phyloP scores from a whole-genome alignment of 2,113 vertebrate species.

The Phyllostomus discolor region DNA sequence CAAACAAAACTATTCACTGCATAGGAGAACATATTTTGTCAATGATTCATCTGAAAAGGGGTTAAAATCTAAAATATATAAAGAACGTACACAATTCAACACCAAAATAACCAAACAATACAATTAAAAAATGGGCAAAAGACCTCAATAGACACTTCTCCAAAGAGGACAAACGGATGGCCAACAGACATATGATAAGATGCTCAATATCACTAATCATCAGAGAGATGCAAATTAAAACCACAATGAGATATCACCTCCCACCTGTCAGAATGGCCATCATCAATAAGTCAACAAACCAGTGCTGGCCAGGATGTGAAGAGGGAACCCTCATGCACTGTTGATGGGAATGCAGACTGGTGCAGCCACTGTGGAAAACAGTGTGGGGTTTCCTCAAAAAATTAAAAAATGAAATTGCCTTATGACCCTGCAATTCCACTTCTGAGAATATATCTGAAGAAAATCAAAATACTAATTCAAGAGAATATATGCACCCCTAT shows the following conservation, averaged over 20 bases:
- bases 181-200: not conserved
- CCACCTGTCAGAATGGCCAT: not conserved
- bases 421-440: not conserved
- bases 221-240: not conserved
- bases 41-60: not conserved
- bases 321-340: not conserved
- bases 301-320: not conserved
- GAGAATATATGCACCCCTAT: not conserved
- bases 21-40: not conserved
- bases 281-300: not conserved
- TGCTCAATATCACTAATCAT: not conserved
- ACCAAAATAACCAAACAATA: not conserved
- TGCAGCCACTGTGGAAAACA: not conserved
- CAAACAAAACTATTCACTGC: not conserved
- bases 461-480: not conserved
- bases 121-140: not conserved
- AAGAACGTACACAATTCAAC: not conserved
- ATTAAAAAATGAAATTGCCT: not conserved
- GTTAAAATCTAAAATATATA: not conserved
- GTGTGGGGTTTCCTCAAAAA: not conserved
- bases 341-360: not conserved
- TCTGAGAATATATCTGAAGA: not conserved
- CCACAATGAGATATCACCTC: not conserved
- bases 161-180: not conserved
- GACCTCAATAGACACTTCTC: not conserved